Evolutionary conservation across 2,888 invertebrate genomes (phyloP).

Genomic region (Epinotia ramella): DNA sequence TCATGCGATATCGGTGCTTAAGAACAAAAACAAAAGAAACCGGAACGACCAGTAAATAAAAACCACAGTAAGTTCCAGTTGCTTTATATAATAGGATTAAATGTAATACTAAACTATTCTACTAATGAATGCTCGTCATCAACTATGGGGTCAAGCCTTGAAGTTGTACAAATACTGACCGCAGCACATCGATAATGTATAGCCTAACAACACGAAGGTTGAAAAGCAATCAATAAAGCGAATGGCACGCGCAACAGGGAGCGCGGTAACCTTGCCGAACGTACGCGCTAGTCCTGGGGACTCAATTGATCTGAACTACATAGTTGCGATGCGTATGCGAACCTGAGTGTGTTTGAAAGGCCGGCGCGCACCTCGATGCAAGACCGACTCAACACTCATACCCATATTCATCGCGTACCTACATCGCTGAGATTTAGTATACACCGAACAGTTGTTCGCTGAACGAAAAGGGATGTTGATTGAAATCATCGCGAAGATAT

Average conservation of each 20-base stretch:
- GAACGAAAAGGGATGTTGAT: constrained; percentile 45
- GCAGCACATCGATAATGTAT: constrained; percentile 37
- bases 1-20: constrained; percentile 62
- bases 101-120: constrained; percentile 42
- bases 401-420: constrained; percentile 45
- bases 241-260: constrained; percentile 55
- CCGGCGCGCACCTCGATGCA: constrained; percentile 59
- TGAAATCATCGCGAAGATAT: constrained; percentile 35
- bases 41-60: constrained; percentile 25
- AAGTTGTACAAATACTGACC: constrained; percentile 44
- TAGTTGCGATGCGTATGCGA: constrained; percentile 78
- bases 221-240: constrained; percentile 45
- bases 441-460: constrained; percentile 44
- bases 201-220: constrained; percentile 42
- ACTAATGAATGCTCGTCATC: constrained; percentile 42
- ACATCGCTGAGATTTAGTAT: constrained; percentile 44
- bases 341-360: constrained; percentile 69
- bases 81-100: constrained; percentile 33
- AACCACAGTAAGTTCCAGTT: constrained; percentile 21
- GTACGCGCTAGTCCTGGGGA: constrained; percentile 67
- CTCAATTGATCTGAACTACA: constrained; percentile 78
- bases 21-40: constrained; percentile 52
- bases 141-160: constrained; percentile 43
- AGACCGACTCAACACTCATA: constrained; percentile 52
- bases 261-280: constrained; percentile 75